Conservation (phyloP, 1,140 invertebrate genomes). For the Heliothis subflexa region DNA sequence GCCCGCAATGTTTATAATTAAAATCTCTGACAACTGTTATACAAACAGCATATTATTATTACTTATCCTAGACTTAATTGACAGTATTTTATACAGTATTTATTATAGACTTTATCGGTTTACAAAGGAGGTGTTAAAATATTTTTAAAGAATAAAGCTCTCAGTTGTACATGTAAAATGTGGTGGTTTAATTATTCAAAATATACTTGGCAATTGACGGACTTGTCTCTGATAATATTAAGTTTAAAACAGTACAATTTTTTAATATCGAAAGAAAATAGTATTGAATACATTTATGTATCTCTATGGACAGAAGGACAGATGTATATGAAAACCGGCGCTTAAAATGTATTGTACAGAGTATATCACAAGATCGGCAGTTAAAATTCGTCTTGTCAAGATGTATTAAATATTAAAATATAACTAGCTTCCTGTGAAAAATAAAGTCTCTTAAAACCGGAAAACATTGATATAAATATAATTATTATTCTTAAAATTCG, state of each 20-base stretch:
- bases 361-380: slow-evolving; percentile 76
- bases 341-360: slow-evolving; percentile 46
- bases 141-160: slow-evolving; percentile 37
- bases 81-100: slow-evolving; percentile 32
- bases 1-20: slow-evolving; percentile 49
- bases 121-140: slow-evolving; percentile 4
- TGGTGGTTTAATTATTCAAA: slow-evolving; percentile 28
- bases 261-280: no score
- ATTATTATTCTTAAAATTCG: slow-evolving; percentile 3
- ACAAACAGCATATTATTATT: slow-evolving; percentile 33
- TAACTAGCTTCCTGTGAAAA: slow-evolving; percentile 7
- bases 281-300: not conserved
- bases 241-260: no score
- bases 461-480: slow-evolving; percentile 27
- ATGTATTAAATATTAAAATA: slow-evolving; percentile 39
- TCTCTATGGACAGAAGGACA: not conserved
- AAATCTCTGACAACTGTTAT: slow-evolving; percentile 40
- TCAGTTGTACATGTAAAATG: slow-evolving; percentile 26
- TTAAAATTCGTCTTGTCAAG: slow-evolving; percentile 54
- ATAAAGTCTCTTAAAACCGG: slow-evolving; percentile 3
- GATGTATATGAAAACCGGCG: not conserved
- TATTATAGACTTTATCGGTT: slow-evolving; percentile 19
- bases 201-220: slow-evolving; percentile 33
- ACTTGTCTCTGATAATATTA: not conserved
- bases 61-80: slow-evolving; percentile 63